Conservation (phyloP, 2,113 vertebrate genomes). For the Cranoglanis bouderius region DNA sequence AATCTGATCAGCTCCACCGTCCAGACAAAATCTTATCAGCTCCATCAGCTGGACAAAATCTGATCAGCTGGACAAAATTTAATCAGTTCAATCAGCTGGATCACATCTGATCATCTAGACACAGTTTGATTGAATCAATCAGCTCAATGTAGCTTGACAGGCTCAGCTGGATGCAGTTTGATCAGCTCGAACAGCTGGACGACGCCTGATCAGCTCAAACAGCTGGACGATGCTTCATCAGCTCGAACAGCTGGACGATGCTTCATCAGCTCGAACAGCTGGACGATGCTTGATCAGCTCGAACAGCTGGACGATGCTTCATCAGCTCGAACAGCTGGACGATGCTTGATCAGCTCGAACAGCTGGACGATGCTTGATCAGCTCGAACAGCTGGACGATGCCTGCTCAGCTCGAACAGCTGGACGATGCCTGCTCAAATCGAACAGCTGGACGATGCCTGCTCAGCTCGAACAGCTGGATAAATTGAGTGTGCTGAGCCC, state of each 20-base stretch:
- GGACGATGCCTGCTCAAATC: not conserved
- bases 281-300: not conserved
- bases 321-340: not conserved
- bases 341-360: not conserved
- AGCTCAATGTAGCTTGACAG: no score
- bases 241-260: not conserved
- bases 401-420: not conserved
- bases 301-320: not conserved
- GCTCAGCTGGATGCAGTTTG: not conserved
- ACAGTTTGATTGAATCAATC: no score
- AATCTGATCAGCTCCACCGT: no score
- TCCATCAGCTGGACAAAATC: not conserved
- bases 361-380: no score
- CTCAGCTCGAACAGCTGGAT: not conserved
- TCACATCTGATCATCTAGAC: no score
- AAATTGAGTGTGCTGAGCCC: not conserved
- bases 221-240: not conserved
- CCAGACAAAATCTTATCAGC: not conserved
- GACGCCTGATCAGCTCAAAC: not conserved
- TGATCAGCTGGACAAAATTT: not conserved
- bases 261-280: no score
- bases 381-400: not conserved
- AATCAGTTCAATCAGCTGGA: not conserved
- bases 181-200: not conserved
- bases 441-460: not conserved